Percentiles rank a stretch among this genome's conserved stretches.
These are phyloP conservation scores for Hermatobates lingyangjiaoensis DNA, from an alignment of 1,140 invertebrate genomes.

Conservation along the genomic window DNA sequence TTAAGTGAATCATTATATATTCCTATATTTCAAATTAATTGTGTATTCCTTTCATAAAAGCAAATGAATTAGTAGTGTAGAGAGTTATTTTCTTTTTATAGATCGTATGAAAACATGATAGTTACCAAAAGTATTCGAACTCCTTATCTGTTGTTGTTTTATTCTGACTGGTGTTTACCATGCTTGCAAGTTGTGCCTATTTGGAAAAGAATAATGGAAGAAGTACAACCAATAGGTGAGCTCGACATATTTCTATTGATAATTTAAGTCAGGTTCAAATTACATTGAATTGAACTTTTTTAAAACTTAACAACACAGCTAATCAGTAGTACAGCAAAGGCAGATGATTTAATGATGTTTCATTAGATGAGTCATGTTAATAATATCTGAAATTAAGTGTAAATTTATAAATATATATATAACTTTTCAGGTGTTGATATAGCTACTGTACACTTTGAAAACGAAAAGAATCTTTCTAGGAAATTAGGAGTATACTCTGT, in stretches of 20 bases:
- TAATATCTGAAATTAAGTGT: too few species aligned
- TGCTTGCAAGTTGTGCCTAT: constrained; percentile 67
- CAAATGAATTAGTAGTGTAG: too few species aligned
- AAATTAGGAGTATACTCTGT: constrained; percentile 58
- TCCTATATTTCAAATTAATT: too few species aligned
- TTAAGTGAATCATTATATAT: too few species aligned
- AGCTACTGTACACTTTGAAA: constrained; percentile 65
- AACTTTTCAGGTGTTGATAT: constrained; percentile 36
- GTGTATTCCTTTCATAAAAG: too few species aligned
- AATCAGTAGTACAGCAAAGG: too few species aligned
- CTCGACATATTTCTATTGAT: background rate
- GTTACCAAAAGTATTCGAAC: constrained; percentile 59
- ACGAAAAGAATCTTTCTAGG: constrained; percentile 51
- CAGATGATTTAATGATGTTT: too few species aligned
- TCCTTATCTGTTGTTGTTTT: constrained; percentile 71
- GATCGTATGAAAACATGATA: constrained; percentile 70
- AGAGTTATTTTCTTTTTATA: constrained; percentile 26
- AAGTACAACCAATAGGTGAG: constrained; percentile 49
- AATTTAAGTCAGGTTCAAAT: background rate
- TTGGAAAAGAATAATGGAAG: constrained; percentile 62
- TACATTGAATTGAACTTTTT: background rate
- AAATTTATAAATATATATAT: too few species aligned
- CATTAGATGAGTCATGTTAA: too few species aligned
- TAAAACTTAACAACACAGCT: too few species aligned
- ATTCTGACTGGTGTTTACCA: constrained; percentile 82